Evolutionary conservation across 1,140 invertebrate species (phyloP).

Genomic region (Lordiphosa collinella): DNA sequence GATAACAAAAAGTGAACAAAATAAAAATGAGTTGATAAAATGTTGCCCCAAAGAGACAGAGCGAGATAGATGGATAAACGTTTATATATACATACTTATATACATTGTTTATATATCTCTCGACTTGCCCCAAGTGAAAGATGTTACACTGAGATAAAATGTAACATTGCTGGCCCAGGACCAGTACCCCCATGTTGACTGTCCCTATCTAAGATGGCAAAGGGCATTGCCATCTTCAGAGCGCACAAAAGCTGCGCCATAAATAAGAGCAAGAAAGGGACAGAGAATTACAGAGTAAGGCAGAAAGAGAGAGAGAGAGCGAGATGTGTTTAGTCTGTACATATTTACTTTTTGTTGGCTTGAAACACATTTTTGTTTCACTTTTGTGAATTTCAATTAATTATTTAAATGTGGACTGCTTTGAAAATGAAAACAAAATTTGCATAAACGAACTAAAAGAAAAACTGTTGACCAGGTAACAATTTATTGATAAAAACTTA

Average conservation of each 20-base stretch:
- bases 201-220: conserved; percentile 66
- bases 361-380: conserved; percentile 20
- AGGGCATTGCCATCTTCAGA: conserved; percentile 66
- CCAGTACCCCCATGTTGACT: conserved; percentile 17
- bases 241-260: conserved; percentile 74
- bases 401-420: conserved; percentile 57
- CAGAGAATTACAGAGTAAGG: conserved; percentile 8
- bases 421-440: conserved; percentile 52
- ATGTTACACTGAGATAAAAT: conserved; percentile 73
- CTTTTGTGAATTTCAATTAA: conserved; percentile 63
- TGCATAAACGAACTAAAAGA: conserved; percentile 47
- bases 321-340: conserved; percentile 38
- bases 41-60: conserved; percentile 28
- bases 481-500: neutral
- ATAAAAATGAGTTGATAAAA: conserved; percentile 54
- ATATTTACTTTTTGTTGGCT: conserved; percentile 36
- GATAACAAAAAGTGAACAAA: conserved; percentile 49
- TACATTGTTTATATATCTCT: conserved; percentile 3
- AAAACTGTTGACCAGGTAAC: conserved; percentile 15
- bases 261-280: conserved; percentile 51
- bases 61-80: conserved; percentile 16
- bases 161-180: conserved; percentile 34
- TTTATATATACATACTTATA: conserved; percentile 19
- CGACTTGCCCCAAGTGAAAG: conserved; percentile 51
- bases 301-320: neutral